phyloP scores from a whole-genome alignment of 1,140 invertebrate genomes.

The Scaptomyza montana region DNA sequence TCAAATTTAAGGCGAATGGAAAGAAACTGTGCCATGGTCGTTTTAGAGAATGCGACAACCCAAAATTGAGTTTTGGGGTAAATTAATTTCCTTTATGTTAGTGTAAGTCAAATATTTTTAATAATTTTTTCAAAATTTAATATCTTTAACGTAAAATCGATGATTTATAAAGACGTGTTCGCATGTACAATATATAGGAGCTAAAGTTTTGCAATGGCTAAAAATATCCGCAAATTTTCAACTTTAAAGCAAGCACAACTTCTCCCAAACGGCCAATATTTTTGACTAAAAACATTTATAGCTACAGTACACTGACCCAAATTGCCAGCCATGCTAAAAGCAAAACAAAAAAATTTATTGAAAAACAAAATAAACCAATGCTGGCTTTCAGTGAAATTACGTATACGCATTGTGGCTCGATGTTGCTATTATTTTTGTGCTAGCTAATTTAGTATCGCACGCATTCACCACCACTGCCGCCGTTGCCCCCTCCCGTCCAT shows the following conservation, averaged over 20 bases:
- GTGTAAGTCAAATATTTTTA: neutral
- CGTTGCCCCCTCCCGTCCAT: slow-evolving; percentile 1
- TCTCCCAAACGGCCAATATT: neutral
- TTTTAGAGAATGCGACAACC: slow-evolving; percentile 2
- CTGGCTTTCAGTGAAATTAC: slow-evolving; percentile 59
- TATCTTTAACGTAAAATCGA: slow-evolving; percentile 2
- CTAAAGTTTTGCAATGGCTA: neutral
- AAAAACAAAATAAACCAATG: slow-evolving; percentile 27
- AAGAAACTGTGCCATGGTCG: slow-evolving; percentile 10
- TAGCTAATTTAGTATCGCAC: slow-evolving; percentile 58
- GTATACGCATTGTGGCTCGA: slow-evolving; percentile 60
- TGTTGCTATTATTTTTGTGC: too few species aligned
- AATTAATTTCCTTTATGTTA: too few species aligned
- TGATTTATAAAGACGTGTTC: too few species aligned
- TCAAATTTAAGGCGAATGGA: slow-evolving; percentile 38
- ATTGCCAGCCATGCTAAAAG: slow-evolving; percentile 27
- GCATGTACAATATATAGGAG: neutral
- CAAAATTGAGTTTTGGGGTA: neutral
- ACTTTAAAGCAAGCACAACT: slow-evolving; percentile 2
- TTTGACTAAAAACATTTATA: slow-evolving; percentile 28
- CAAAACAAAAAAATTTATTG: neutral
- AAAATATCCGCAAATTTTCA: slow-evolving; percentile 3
- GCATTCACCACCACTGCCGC: neutral
- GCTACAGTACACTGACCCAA: slow-evolving; percentile 32
- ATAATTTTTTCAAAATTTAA: neutral